phyloP scores from a whole-genome alignment of 1,140 invertebrate species.

The Aphelenchoides avenae region DNA sequence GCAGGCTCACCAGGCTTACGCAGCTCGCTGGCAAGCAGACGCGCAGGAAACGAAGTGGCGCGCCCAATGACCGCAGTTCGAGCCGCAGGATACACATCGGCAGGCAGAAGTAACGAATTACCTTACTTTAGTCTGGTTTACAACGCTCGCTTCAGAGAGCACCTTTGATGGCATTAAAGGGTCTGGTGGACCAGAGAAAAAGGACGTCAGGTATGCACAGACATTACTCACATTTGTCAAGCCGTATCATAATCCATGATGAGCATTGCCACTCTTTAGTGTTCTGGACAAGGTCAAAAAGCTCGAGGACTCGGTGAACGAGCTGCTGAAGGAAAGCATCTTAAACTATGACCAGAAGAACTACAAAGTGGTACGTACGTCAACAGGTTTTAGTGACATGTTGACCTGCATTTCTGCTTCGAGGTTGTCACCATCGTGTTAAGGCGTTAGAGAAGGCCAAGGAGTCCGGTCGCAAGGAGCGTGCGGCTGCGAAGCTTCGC shows the following conservation, averaged over 20 bases:
- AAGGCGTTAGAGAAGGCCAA: slow-evolving; percentile 83
- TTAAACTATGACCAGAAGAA: slow-evolving; percentile 67
- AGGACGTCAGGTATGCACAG: slow-evolving; percentile 61
- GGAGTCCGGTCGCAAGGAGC: slow-evolving; percentile 86
- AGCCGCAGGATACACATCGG: slow-evolving; percentile 85
- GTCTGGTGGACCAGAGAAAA: slow-evolving; percentile 67
- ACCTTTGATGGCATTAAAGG: slow-evolving; percentile 73
- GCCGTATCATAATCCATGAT: slow-evolving; percentile 13
- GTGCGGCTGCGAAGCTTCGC: slow-evolving; percentile 28
- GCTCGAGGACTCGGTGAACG: slow-evolving; percentile 75
- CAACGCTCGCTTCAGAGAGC: slow-evolving; percentile 60
- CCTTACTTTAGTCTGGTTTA: neutral
- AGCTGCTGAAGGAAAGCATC: slow-evolving; percentile 78
- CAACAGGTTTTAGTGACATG: neutral
- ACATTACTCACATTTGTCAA: slow-evolving; percentile 29
- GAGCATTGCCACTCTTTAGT: slow-evolving; percentile 61
- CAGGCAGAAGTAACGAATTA: slow-evolving; percentile 59
- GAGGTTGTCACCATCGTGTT: slow-evolving; percentile 2
- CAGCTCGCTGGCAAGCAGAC: slow-evolving; percentile 17
- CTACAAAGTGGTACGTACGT: slow-evolving; percentile 59
- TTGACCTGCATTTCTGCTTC: no score
- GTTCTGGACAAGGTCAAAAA: slow-evolving; percentile 78
- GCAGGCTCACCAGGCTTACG: slow-evolving; percentile 16
- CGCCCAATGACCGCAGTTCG: slow-evolving; percentile 91
- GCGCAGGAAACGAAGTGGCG: slow-evolving; percentile 59